These are phyloP conservation scores for Bombylius major DNA, from an alignment of 2,888 invertebrate genomes.

Conservation along the genomic window DNA sequence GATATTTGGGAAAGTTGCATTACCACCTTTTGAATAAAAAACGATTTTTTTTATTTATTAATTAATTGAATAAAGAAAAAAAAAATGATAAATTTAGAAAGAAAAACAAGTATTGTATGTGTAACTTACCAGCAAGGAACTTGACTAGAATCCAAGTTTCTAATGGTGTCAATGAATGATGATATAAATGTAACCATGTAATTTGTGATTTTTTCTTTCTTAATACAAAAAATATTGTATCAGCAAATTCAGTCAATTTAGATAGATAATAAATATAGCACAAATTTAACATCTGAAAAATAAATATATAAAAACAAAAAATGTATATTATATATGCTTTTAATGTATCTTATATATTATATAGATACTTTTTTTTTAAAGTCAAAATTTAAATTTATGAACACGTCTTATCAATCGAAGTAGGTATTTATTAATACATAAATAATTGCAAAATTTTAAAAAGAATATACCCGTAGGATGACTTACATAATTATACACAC, in stretches of 20 bases:
- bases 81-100: neutral
- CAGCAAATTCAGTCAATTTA: slow-evolving; percentile 80
- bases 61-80: neutral
- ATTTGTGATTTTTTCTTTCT: slow-evolving; percentile 84
- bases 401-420: no score
- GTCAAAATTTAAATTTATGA: no score
- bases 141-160: slow-evolving; percentile 86
- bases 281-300: slow-evolving; percentile 34
- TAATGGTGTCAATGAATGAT: slow-evolving; percentile 88
- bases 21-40: slow-evolving; percentile 39
- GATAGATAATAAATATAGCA: slow-evolving; percentile 82
- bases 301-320: neutral
- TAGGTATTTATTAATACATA: no score
- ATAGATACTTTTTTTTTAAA: no score
- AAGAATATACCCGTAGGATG: no score
- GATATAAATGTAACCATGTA: slow-evolving; percentile 82
- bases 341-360: no score
- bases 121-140: slow-evolving; percentile 53
- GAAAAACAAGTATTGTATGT: no score
- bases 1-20: slow-evolving; percentile 41
- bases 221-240: slow-evolving; percentile 87
- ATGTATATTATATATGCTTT: no score
- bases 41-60: neutral
- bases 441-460: no score
- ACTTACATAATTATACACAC: no score